These are phyloP conservation scores for Phoebastria nigripes DNA, from an alignment of 2,797 vertebrate genomes.

Conservation along the genomic window DNA sequence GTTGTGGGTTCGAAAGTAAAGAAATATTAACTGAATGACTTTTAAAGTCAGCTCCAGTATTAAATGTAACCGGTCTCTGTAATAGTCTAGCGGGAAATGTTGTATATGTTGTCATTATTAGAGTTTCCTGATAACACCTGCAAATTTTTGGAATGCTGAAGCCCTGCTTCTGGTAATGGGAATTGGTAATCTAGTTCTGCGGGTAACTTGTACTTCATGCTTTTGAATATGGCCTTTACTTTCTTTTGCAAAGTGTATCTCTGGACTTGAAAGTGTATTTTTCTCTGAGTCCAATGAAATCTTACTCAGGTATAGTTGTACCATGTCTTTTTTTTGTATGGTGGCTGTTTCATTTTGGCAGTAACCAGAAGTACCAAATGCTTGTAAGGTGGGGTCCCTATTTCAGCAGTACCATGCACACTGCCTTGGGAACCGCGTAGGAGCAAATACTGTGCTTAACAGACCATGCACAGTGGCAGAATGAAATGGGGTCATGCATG, in stretches of 20 bases:
- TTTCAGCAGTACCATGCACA: background rate
- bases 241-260: background rate
- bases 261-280: background rate
- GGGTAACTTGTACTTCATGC: background rate
- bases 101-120: background rate
- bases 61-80: background rate
- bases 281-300: background rate
- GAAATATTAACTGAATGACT: background rate
- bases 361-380: background rate
- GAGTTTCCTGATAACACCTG: background rate
- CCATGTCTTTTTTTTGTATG: background rate
- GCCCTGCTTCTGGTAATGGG: background rate
- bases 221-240: background rate
- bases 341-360: background rate
- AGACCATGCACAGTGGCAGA: background rate
- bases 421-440: fast-evolving
- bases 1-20: background rate
- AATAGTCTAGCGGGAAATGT: background rate
- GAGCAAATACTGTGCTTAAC: background rate
- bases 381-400: background rate
- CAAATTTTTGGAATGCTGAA: background rate
- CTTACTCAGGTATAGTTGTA: background rate
- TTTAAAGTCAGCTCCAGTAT: background rate
- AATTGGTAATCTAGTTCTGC: background rate
- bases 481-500: background rate